Evolutionary conservation across 2,888 invertebrate species (phyloP).

Genomic region (Agrotis segetum): DNA sequence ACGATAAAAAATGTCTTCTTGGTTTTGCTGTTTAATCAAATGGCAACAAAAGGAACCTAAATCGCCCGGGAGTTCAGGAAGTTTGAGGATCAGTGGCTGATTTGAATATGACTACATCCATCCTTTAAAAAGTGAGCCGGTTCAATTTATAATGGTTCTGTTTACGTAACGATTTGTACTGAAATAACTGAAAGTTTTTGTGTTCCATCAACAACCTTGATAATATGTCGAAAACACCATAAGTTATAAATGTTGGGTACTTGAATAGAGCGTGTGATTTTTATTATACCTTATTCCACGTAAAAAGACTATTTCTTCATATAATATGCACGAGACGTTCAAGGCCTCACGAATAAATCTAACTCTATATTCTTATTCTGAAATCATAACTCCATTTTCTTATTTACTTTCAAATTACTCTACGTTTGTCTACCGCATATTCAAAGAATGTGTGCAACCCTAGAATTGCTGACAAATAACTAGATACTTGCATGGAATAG

Average conservation of each 20-base stretch:
- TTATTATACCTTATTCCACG: conserved; percentile 1
- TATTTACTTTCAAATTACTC: conserved; percentile 43
- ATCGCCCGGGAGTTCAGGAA: no score
- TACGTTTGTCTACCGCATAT: conserved; percentile 25
- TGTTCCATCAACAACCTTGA: neutral
- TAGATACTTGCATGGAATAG: conserved; percentile 3
- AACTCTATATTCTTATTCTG: conserved; percentile 18
- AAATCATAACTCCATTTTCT: conserved; percentile 31
- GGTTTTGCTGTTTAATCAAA: no score
- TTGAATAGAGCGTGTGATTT: conserved; percentile 5
- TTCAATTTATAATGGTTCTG: no score
- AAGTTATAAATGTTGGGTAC: neutral
- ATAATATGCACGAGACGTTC: conserved; percentile 16
- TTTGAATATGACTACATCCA: no score
- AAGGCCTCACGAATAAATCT: conserved; percentile 24
- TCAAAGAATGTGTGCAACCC: conserved; percentile 24
- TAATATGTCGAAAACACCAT: neutral
- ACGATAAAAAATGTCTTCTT: no score
- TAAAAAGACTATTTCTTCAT: conserved; percentile 14
- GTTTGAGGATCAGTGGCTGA: no score
- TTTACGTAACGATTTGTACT: neutral
- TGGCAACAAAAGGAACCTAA: no score
- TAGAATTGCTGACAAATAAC: conserved; percentile 22
- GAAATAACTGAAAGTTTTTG: neutral
- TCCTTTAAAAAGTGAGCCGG: no score